These are phyloP conservation scores for Ramphastos sulfuratus DNA, from an alignment of 2,113 vertebrate genomes.

Conservation along the genomic window DNA sequence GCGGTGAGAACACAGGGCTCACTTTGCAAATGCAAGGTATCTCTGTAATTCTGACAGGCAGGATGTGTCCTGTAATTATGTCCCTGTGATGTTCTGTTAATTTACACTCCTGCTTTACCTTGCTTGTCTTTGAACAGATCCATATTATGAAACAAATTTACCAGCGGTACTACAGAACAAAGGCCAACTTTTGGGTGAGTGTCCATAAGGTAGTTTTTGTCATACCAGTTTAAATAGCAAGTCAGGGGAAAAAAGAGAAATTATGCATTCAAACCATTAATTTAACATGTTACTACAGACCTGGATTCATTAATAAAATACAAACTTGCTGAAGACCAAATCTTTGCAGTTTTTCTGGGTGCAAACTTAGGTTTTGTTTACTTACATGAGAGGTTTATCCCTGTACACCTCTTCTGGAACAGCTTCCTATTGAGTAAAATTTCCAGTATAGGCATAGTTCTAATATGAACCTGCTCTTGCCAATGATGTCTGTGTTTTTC, in stretches of 20 bases:
- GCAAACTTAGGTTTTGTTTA: background rate
- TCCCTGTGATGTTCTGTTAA: background rate
- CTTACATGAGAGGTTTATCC: background rate
- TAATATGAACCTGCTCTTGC: background rate
- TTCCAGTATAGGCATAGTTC: background rate
- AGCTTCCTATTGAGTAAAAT: background rate
- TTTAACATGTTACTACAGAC: background rate
- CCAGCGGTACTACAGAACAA: background rate
- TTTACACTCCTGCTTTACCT: background rate
- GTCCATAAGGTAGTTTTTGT: background rate
- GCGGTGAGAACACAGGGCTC: background rate
- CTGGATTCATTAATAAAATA: background rate
- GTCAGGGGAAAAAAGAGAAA: background rate
- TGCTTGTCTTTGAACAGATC: background rate
- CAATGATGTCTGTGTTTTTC: background rate
- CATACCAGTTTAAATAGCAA: background rate
- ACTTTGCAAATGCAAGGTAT: background rate
- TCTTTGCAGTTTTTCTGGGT: background rate
- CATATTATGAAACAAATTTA: background rate
- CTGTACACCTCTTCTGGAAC: background rate
- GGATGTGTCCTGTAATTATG: conserved; percentile 16
- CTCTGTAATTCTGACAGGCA: background rate
- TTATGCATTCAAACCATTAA: background rate
- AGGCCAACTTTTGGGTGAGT: background rate
- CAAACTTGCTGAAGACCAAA: background rate